Evolutionary conservation across 2,888 invertebrate species (phyloP).

Genomic region (Micoletzkya japonica): DNA sequence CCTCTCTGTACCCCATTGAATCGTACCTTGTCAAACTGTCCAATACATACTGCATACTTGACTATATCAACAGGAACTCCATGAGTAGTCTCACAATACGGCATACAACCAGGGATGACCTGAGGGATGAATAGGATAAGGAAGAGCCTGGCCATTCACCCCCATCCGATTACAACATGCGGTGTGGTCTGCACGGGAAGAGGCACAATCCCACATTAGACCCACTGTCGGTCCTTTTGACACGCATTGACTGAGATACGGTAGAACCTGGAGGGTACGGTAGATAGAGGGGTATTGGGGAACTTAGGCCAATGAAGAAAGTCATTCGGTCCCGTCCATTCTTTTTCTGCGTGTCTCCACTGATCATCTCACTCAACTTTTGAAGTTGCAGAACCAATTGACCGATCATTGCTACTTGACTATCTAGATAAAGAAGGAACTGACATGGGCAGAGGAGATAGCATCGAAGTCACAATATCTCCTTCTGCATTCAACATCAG

Average conservation of each 20-base stretch:
- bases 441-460: constrained; percentile 34
- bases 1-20: too few species aligned
- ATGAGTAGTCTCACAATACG: constrained; percentile 62
- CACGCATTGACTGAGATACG: constrained; percentile 55
- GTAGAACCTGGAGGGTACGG: constrained; percentile 53
- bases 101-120: constrained; percentile 55
- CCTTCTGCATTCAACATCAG: constrained; percentile 58
- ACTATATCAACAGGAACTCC: constrained; percentile 60
- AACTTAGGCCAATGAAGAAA: too few species aligned
- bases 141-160: too few species aligned
- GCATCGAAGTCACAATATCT: constrained; percentile 62
- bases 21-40: constrained; percentile 53
- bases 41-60: constrained; percentile 54
- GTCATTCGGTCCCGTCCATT: too few species aligned
- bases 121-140: too few species aligned
- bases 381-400: too few species aligned
- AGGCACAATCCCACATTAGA: constrained; percentile 63
- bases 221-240: constrained; percentile 62
- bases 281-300: too few species aligned
- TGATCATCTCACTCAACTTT: too few species aligned
- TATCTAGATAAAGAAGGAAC: too few species aligned
- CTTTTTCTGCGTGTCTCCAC: too few species aligned
- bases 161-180: constrained; percentile 48
- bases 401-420: too few species aligned
- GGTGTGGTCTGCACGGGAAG: constrained; percentile 55